These are phyloP conservation scores for Bombyx mori DNA, from an alignment of 1,140 invertebrate genomes.

Conservation along the genomic window ASM3026992v2 NC_085131.1:14405501-14406000, in stretches of 20 bases:
- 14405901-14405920: conserved; percentile 31
- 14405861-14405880: conserved; percentile 74
- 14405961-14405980: conserved; percentile 26
- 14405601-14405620: conserved; percentile 54
- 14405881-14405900: conserved; percentile 76
- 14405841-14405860: conserved; percentile 88
- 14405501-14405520: conserved; percentile 9
- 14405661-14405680: conserved; percentile 63
- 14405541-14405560: conserved; percentile 37
- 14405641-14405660: conserved; percentile 59
- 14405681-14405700: conserved; percentile 50
- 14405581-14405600: conserved; percentile 39
- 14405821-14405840: conserved; percentile 84
- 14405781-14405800: conserved; percentile 85
- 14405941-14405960: conserved; percentile 19
- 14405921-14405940: conserved; percentile 21
- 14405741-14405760: conserved; percentile 82
- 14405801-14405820: conserved; percentile 78
- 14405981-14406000: conserved; percentile 23
- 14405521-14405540: conserved; percentile 29
- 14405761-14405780: conserved; percentile 88
- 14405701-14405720: conserved; percentile 35
- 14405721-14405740: conserved; percentile 73
- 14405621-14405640: conserved; percentile 61
- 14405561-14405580: conserved; percentile 42